Conservation (phyloP, 2,888 invertebrate genomes). For the Orthonychiurus folsomi region DNA sequence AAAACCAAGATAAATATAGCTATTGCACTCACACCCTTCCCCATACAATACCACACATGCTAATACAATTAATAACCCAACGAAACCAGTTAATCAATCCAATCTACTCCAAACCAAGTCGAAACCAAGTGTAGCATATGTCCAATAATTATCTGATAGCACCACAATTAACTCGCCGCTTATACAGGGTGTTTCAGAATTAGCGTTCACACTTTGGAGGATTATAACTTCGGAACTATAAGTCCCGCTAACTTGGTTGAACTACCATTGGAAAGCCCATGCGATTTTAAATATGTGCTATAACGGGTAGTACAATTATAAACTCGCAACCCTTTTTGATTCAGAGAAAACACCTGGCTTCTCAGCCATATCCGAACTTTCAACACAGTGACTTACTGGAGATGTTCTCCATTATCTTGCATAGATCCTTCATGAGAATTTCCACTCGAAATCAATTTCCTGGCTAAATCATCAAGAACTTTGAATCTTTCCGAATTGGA, state of each 20-base stretch:
- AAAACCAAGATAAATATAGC: neutral
- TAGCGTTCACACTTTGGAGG: too few species aligned
- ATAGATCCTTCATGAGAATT: constrained; percentile 78
- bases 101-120: neutral
- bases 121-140: neutral
- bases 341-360: too few species aligned
- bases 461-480: constrained; percentile 81
- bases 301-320: too few species aligned
- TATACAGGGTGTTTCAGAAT: too few species aligned
- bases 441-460: constrained; percentile 74
- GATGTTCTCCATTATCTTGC: constrained; percentile 72
- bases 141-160: neutral
- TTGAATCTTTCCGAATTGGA: constrained; percentile 81
- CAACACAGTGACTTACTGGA: constrained; percentile 71
- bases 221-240: too few species aligned
- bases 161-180: too few species aligned
- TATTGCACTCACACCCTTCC: neutral
- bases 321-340: too few species aligned
- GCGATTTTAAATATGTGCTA: too few species aligned
- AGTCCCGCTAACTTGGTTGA: too few species aligned
- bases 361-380: too few species aligned
- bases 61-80: neutral
- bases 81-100: too few species aligned
- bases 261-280: too few species aligned
- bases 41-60: neutral